Base-by-base conservation (phyloP, 2,113 vertebrate genomes). In the Pleuronectes platessa region DNA sequence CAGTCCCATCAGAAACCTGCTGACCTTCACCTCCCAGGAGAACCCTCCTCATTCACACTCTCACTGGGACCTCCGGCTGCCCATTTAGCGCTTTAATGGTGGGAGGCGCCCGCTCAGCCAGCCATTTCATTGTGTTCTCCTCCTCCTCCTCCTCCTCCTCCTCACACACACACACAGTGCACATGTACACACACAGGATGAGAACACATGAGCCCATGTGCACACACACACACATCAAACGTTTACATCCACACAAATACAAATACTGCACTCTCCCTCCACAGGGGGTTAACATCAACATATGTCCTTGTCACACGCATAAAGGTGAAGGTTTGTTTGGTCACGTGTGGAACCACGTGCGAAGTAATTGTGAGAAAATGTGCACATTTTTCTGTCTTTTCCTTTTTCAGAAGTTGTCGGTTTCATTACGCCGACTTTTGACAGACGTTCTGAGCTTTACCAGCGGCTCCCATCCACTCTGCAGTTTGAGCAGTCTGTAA, bases 41-140 rank as follows among this genome's bases (percentile, higher is more conserved):
- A 85, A 83, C 78, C 53, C 79, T 83, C 65, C 91, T 91, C 91
- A 90, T 92, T 92, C 91, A 92, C 87, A 90, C 78, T 61, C 89
- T 86, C 88, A 62, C 86, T 42, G 79, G 83, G 84, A 92, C 89
- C 83, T 86, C 88, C 74, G 74, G 78, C 86, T 81, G 83, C 88
- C 84, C 89, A 89, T 93, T 94, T 93, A 94, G 87, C 66, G 81
- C 87, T 86, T 84, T 91, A 92, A 93, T 93, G 81, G 90, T 85
- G 78, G 84, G 87, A 90, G 88, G 78, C 67, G 14, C 84, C 85
- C 62, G 85, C 78, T 90, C 90, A 91, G 79, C 82, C 91, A 93
- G 92, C 90, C 93, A 93, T 94, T 90, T 93, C 92, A 93, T 95
- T 94, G 86, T 86, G 81, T 83, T n/a, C n/a, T n/a, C 76, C 75